Evolutionary conservation across 1,140 invertebrate species (phyloP).

Genomic region (Drosophila bocki): DNA sequence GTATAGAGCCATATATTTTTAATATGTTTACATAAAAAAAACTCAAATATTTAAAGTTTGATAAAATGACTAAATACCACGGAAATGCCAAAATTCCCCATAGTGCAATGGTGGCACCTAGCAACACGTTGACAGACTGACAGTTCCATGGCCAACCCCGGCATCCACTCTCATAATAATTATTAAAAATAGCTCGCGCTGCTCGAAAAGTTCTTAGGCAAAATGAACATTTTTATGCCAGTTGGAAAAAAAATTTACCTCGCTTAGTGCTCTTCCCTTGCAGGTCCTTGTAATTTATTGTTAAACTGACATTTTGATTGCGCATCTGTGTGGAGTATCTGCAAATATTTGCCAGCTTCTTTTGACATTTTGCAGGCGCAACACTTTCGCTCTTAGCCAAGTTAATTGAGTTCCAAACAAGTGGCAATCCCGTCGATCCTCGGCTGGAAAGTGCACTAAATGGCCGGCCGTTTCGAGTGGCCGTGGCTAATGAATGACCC

Average conservation of each 20-base stretch:
- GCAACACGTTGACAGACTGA: slow-evolving; percentile 59
- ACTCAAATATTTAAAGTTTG: too few species aligned
- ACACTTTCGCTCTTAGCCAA: slow-evolving; percentile 40
- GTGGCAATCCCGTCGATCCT: slow-evolving; percentile 22
- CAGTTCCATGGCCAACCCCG: slow-evolving; percentile 18
- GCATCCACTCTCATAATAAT: slow-evolving; percentile 58
- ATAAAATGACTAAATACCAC: too few species aligned
- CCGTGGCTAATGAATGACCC: slow-evolving; percentile 33
- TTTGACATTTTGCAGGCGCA: slow-evolving; percentile 54
- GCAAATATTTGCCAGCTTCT: slow-evolving; percentile 69
- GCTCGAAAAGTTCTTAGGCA: slow-evolving; percentile 51
- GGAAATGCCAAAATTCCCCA: too few species aligned
- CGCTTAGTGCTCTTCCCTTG: background rate
- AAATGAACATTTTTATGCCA: slow-evolving; percentile 34
- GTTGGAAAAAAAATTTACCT: slow-evolving; percentile 3
- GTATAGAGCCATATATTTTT: too few species aligned
- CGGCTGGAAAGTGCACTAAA: slow-evolving; percentile 32
- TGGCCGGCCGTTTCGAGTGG: slow-evolving; percentile 5
- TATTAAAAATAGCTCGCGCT: slow-evolving; percentile 69
- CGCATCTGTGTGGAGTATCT: slow-evolving; percentile 53
- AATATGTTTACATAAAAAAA: too few species aligned
- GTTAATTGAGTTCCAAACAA: slow-evolving; percentile 76
- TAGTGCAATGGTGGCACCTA: slow-evolving; percentile 21
- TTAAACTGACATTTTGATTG: slow-evolving; percentile 75
- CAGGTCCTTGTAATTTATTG: slow-evolving; percentile 60